A percentile compares a stretch with the other conserved stretches of the same genome.
phyloP scores from a whole-genome alignment of 2,113 vertebrate genomes.

The Nipponia nippon region DNA sequence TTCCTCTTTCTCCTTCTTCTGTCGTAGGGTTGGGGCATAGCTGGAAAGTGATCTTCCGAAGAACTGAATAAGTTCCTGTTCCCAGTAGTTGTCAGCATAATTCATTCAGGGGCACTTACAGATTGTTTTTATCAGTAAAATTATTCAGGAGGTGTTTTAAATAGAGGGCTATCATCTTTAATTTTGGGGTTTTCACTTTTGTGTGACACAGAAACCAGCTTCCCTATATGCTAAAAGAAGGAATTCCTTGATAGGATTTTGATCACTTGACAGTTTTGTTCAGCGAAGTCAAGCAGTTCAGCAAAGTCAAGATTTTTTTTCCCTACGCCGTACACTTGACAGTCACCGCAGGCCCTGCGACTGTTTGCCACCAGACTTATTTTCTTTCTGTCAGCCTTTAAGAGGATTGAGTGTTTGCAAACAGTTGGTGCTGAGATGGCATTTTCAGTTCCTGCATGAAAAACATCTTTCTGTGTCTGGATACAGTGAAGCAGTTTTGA shows the following conservation, averaged over 20 bases:
- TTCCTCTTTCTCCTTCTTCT: constrained; percentile 7
- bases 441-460: constrained; percentile 60
- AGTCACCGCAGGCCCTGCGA: neutral
- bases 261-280: neutral
- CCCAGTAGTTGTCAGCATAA: neutral
- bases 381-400: constrained; percentile 27
- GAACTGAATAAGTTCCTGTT: neutral
- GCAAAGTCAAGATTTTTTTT: neutral
- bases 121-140: neutral
- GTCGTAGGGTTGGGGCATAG: neutral
- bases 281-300: neutral
- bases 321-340: neutral
- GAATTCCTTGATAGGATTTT: neutral
- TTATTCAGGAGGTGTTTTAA: neutral
- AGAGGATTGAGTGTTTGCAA: constrained; percentile 31
- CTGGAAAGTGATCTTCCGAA: neutral
- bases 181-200: neutral
- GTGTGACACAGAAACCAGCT: neutral
- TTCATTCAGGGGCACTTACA: neutral
- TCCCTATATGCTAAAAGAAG: neutral
- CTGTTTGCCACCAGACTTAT: neutral
- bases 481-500: neutral
- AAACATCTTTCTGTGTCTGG: neutral
- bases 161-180: neutral
- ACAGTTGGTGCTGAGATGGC: constrained; percentile 52